Percentiles rank a stretch among this genome's conserved stretches.
These are phyloP conservation scores for Myotis myotis DNA, from an alignment of 2,797 vertebrate genomes.

Conservation along the genomic window DNA sequence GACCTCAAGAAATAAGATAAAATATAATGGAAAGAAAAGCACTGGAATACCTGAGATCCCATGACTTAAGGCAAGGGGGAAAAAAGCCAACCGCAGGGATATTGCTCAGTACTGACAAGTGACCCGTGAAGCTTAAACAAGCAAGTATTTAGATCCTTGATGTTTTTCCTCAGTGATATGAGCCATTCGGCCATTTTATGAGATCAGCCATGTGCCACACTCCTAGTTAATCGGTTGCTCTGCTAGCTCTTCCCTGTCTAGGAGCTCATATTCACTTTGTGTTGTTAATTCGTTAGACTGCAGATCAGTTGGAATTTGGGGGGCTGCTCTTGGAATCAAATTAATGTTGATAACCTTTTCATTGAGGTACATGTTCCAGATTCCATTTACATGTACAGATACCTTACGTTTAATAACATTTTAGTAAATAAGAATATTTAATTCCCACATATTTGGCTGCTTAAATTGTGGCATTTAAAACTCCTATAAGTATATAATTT, in stretches of 20 bases:
- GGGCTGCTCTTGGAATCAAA: background rate
- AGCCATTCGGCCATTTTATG: background rate
- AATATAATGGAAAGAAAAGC: background rate
- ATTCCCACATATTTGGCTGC: background rate
- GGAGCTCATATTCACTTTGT: background rate
- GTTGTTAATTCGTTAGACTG: slow-evolving; percentile 11
- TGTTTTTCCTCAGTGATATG: background rate
- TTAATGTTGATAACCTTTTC: background rate
- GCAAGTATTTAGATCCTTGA: background rate
- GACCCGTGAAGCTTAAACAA: background rate
- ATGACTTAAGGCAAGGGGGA: background rate
- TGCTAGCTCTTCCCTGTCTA: background rate
- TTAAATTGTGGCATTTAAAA: slow-evolving; percentile 23
- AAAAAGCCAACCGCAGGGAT: background rate
- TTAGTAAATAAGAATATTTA: slow-evolving; percentile 23
- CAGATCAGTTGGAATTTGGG: background rate
- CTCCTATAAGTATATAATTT: background rate
- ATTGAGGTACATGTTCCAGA: background rate
- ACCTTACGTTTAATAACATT: background rate
- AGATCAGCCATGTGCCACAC: background rate
- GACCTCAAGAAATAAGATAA: background rate
- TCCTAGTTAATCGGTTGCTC: background rate
- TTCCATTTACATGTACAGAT: background rate
- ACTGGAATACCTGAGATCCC: background rate
- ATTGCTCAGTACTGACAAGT: background rate